Evolutionary conservation across 2,113 vertebrate species (phyloP).

Genomic region (Pangasianodon gigas): DNA sequence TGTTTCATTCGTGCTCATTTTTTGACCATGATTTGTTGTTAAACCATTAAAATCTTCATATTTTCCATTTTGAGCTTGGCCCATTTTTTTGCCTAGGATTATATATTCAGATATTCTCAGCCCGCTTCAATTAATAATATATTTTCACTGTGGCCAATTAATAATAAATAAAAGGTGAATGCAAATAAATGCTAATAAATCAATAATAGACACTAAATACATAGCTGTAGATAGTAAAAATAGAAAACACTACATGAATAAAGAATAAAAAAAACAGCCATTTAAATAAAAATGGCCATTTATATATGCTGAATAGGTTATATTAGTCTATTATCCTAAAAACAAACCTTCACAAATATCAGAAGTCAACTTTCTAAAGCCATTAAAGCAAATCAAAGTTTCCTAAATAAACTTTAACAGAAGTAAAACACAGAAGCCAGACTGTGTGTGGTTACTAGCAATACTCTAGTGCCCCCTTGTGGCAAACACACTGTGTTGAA

Average conservation of each 20-base stretch:
- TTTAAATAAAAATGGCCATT: not conserved
- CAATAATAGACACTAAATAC: not conserved
- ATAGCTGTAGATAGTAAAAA: not conserved
- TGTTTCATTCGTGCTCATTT: no score
- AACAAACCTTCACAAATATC: not conserved
- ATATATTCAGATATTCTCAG: not conserved
- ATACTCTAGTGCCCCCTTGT: slow-evolving; percentile 51
- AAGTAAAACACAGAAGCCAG: not conserved
- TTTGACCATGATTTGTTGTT: no score
- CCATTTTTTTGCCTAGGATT: no score
- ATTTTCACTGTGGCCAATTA: not conserved
- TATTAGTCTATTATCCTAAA: not conserved
- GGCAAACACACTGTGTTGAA: not conserved
- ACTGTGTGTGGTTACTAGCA: not conserved
- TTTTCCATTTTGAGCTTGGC: no score
- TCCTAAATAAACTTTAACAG: not conserved
- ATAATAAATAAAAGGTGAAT: not conserved
- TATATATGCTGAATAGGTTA: not conserved
- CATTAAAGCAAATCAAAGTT: not conserved
- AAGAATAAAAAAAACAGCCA: not conserved
- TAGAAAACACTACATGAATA: not conserved
- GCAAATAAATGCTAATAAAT: not conserved
- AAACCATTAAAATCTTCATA: no score
- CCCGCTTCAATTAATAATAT: not conserved
- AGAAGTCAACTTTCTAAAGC: not conserved